These are phyloP conservation scores for Halictus rubicundus DNA, from an alignment of 1,140 invertebrate species.

Conservation along the genomic window DNA sequence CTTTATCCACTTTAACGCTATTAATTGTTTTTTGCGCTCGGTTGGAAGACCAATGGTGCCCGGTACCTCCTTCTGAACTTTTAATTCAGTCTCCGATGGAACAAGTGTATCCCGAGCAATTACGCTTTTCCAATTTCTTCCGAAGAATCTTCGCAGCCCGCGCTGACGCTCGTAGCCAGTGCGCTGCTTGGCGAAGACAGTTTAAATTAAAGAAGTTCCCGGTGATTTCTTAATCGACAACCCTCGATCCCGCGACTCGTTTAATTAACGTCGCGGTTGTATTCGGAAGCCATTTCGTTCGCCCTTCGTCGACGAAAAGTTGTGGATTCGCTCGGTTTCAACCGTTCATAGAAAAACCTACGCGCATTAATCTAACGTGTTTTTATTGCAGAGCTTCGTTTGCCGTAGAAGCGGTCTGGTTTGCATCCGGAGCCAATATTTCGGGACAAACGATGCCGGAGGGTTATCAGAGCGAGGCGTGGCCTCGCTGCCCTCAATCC, in stretches of 20 bases:
- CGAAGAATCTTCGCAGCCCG: neutral
- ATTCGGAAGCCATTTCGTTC: neutral
- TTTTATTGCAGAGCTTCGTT: no score
- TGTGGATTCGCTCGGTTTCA: no score
- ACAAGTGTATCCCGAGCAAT: neutral
- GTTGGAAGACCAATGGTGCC: neutral
- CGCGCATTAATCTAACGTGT: no score
- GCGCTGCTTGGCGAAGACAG: neutral
- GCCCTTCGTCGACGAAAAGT: neutral
- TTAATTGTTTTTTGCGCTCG: neutral
- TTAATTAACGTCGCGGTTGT: slow-evolving; percentile 3
- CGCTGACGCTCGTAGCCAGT: neutral
- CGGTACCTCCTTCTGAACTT: neutral
- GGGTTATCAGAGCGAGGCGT: no score
- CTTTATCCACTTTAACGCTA: neutral
- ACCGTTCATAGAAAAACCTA: neutral
- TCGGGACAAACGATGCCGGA: no score
- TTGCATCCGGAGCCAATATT: no score
- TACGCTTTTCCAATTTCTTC: slow-evolving; percentile 3
- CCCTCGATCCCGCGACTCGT: neutral
- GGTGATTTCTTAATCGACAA: neutral
- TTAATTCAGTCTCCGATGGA: neutral
- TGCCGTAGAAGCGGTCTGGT: no score
- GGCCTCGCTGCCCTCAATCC: no score
- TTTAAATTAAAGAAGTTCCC: slow-evolving; percentile 12